phyloP scores from a whole-genome alignment of 35 echinoderm and acorn worm genomes.

The Chiridota heheva region DNA sequence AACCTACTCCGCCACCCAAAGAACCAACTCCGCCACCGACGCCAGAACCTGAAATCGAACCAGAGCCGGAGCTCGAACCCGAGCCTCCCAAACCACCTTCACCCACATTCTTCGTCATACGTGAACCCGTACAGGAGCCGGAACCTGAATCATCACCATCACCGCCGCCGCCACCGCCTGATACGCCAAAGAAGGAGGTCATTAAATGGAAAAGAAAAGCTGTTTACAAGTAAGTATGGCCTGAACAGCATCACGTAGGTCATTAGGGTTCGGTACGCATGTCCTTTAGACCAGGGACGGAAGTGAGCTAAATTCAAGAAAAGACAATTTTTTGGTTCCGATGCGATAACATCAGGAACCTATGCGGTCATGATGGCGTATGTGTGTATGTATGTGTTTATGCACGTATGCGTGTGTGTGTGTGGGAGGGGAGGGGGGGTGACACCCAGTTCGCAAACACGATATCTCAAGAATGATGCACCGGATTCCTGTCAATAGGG shows the following conservation, averaged over 20 bases:
- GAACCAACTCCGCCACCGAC: conserved; percentile 54
- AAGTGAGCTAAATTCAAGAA: no score
- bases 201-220: conserved; percentile 62
- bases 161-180: neutral
- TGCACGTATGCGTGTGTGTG: no score
- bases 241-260: neutral
- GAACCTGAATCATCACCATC: conserved; percentile 37
- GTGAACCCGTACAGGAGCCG: conserved; percentile 17
- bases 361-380: no score
- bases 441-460: no score
- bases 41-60: conserved; percentile 18
- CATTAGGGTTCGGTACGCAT: neutral
- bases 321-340: no score
- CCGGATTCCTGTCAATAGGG: no score
- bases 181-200: conserved; percentile 41
- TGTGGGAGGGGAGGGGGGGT: no score
- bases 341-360: no score
- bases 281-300: conserved; percentile 61
- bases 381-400: no score
- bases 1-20: neutral
- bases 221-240: conserved; percentile 56
- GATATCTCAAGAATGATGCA: no score
- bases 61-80: conserved; percentile 43
- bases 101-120: conserved; percentile 4
- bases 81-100: conserved; percentile 45